These are phyloP conservation scores for Euclidia mi DNA, from an alignment of 2,888 invertebrate genomes.

Conservation along the genomic window DNA sequence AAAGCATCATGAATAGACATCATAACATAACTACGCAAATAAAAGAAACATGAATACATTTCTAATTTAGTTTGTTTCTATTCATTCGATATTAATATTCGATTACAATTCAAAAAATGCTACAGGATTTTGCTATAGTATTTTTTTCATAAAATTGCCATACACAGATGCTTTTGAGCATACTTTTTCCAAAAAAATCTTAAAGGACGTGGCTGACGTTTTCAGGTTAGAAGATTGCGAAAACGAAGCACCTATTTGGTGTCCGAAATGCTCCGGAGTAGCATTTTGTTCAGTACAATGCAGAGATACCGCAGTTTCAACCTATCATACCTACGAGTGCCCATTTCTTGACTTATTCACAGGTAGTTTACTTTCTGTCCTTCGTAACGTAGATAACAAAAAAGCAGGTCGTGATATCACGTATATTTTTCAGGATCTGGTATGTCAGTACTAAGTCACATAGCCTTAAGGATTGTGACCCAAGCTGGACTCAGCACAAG, in stretches of 20 bases:
- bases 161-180: no score
- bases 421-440: constrained; percentile 90
- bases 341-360: constrained; percentile 93
- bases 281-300: constrained; percentile 94
- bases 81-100: no score
- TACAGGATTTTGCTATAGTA: no score
- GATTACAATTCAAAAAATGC: no score
- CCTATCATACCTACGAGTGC: constrained; percentile 94
- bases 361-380: constrained; percentile 88
- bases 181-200: no score
- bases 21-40: no score
- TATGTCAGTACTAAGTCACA: constrained; percentile 94
- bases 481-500: constrained; percentile 90
- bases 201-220: no score
- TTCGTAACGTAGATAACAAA: no score
- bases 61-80: no score
- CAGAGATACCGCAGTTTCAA: constrained; percentile 90
- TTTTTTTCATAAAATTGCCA: no score
- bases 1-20: no score
- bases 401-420: constrained; percentile 6
- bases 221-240: constrained; percentile 71
- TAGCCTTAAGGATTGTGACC: constrained; percentile 94
- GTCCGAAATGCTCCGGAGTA: constrained; percentile 93
- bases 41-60: no score
- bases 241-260: constrained; percentile 91